A percentile compares a stretch with the other conserved stretches of the same genome.
phyloP scores from a whole-genome alignment of 1,140 invertebrate genomes.

The Drusus annulatus region DNA sequence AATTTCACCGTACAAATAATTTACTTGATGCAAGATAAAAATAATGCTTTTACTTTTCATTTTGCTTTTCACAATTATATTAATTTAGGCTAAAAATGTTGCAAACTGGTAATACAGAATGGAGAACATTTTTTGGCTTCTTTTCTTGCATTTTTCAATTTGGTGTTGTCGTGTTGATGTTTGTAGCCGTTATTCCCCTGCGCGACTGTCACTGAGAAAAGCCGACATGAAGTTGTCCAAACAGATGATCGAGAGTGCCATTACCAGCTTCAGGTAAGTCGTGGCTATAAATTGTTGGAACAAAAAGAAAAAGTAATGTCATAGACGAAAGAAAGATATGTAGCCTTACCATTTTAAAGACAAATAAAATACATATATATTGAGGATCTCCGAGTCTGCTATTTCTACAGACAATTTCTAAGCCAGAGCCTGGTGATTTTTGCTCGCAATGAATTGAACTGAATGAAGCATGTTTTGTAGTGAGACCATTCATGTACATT shows the following conservation, averaged over 20 bases:
- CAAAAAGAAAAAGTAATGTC: neutral
- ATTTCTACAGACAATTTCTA: too few species aligned
- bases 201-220: slow-evolving; percentile 83
- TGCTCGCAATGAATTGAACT: too few species aligned
- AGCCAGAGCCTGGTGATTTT: too few species aligned
- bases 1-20: neutral
- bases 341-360: too few species aligned
- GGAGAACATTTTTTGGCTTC: slow-evolving; percentile 10
- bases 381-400: too few species aligned
- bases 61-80: neutral
- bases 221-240: slow-evolving; percentile 80
- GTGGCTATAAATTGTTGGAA: neutral
- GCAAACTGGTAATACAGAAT: neutral
- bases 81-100: slow-evolving; percentile 11
- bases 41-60: slow-evolving; percentile 12
- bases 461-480: too few species aligned
- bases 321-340: too few species aligned
- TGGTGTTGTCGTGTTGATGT: slow-evolving; percentile 66
- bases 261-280: slow-evolving; percentile 81
- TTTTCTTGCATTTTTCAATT: slow-evolving; percentile 53
- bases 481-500: too few species aligned
- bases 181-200: slow-evolving; percentile 85
- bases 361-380: too few species aligned
- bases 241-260: slow-evolving; percentile 80
- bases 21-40: neutral